These are phyloP conservation scores for Invenusta paracnida DNA, from an alignment of 2,888 invertebrate species.

Conservation along the genomic window DNA sequence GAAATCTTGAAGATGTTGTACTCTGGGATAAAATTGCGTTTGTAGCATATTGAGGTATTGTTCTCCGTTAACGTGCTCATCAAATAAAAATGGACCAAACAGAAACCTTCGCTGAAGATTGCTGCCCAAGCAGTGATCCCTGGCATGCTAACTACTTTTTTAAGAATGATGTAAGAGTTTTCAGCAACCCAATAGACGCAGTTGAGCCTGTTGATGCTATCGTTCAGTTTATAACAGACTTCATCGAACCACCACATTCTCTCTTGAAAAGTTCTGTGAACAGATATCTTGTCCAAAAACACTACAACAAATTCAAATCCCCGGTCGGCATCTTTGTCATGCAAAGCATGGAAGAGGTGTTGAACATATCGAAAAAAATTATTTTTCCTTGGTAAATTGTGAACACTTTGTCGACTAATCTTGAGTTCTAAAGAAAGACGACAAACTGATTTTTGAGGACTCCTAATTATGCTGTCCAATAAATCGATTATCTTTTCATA, in stretches of 20 bases:
- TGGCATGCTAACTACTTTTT: neutral
- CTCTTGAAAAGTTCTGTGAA: neutral
- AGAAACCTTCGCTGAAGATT: conserved; percentile 5
- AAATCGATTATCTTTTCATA: conserved; percentile 8
- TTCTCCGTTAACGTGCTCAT: conserved; percentile 5
- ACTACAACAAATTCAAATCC: neutral
- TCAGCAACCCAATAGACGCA: neutral
- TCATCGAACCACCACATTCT: conserved; percentile 7
- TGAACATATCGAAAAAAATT: neutral
- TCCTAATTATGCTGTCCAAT: neutral
- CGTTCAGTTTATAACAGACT: neutral
- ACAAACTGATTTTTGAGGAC: conserved; percentile 2
- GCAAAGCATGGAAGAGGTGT: conserved; percentile 18
- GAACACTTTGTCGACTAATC: neutral
- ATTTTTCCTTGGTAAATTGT: conserved; percentile 11
- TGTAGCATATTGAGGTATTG: conserved; percentile 17
- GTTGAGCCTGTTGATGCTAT: neutral
- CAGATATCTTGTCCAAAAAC: neutral
- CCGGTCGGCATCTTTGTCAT: conserved; percentile 31
- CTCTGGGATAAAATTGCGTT: neutral
- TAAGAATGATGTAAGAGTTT: neutral
- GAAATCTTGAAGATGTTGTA: neutral
- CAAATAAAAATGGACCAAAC: conserved; percentile 7
- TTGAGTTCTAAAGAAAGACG: conserved; percentile 18
- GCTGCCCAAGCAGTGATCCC: conserved; percentile 21